Evolutionary conservation across 2,113 vertebrate genomes (phyloP).

Genomic region (Gobius niger): DNA sequence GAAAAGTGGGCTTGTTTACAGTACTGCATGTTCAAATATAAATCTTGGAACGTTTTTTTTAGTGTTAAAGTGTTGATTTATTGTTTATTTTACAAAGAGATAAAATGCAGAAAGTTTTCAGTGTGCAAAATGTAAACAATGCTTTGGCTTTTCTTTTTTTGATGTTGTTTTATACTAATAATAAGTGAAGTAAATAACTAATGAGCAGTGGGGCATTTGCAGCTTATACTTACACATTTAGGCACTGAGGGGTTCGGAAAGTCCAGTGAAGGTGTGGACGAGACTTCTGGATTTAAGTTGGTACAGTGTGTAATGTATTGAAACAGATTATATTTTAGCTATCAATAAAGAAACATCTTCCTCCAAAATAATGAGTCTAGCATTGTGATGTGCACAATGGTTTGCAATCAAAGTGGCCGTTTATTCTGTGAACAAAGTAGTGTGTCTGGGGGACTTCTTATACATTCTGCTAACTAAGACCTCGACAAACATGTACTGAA

Average conservation of each 20-base stretch:
- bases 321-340: no score
- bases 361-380: no score
- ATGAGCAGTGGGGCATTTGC: no score
- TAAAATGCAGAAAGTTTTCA: constrained; percentile 51
- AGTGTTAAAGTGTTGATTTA: constrained; percentile 37
- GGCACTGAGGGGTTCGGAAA: neutral
- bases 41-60: constrained; percentile 37
- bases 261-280: neutral
- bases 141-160: constrained; percentile 58
- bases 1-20: neutral
- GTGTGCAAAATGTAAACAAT: constrained; percentile 59
- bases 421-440: no score
- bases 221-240: no score
- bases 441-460: no score
- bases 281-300: neutral
- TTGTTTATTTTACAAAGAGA: constrained; percentile 52
- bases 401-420: no score
- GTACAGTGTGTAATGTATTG: no score
- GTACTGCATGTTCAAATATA: constrained; percentile 21
- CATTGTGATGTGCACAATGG: no score
- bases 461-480: no score
- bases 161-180: constrained; percentile 63
- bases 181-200: constrained; percentile 59
- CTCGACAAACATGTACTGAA: no score
- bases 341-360: no score